Base-by-base conservation (phyloP, 2,113 vertebrate species). In the Eulemur macaco region DNA sequence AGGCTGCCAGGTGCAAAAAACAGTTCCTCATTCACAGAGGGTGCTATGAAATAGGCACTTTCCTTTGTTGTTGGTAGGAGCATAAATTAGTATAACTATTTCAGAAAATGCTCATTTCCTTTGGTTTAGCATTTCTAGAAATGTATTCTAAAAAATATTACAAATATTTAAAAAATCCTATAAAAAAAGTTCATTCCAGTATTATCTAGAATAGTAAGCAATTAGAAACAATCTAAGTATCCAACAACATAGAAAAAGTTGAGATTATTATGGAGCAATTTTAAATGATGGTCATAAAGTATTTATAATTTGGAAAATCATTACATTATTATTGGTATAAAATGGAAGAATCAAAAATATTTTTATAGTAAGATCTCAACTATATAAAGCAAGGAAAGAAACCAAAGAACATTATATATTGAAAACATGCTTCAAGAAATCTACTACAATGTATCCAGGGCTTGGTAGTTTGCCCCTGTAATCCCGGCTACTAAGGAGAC, bases 251-350 rank as follows among this genome's bases (percentile, higher is more conserved):
- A 69, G 54, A 20, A 86, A 81, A 77, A 93, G 52, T 45, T 91
- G 50, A 90, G 29, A 50, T 94, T 86, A 71, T 71, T 31, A 95
- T 31, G 14, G 13, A 68, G 47, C 29, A 91, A 91, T 42, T 82
- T 78, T 29, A 91, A 94, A 87, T 82, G 27, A 89, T 76, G 50
- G 58, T 47, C 56, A 73, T 56, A 76, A 95, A 25, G 52, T 86
- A 95, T 89, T 84, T 90, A 29, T 50, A 91, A 56, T 15, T 87
- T 91, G 83, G 60, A 91, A 91, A 87, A 83, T 83, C 58, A 87
- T 64, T 63, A 73, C 25, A 91, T 5, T 94, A 73, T 68, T 91
- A 47, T 68, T 47, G 81, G 23, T 56, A 3, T 71, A 78, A 88
- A 88, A 88, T n/a, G 17, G 34, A 87, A 18, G 27, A 82, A 93